These are phyloP conservation scores for Lordiphosa clarofinis DNA, from an alignment of 1,140 invertebrate species.

Conservation along the genomic window DNA sequence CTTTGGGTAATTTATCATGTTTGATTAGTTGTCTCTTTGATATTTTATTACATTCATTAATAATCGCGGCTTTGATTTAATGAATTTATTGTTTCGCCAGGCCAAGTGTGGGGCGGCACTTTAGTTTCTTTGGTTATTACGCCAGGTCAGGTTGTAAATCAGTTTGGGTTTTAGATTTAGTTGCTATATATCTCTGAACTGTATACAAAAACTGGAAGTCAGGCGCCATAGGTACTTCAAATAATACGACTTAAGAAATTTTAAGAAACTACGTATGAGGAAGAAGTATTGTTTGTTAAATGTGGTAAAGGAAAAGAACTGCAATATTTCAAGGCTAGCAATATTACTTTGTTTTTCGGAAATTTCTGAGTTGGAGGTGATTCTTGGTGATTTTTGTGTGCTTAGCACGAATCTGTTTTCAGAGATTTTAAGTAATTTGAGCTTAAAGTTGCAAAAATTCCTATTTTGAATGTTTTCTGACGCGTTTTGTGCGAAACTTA, in stretches of 20 bases:
- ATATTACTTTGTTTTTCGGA: too few relatives aligned
- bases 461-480: too few relatives aligned
- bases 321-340: too few relatives aligned
- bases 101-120: conserved; percentile 2
- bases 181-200: conserved; percentile 3
- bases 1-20: conserved; percentile 65
- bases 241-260: too few relatives aligned
- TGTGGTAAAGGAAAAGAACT: too few relatives aligned
- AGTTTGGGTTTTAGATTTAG: conserved; percentile 26
- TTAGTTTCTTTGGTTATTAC: conserved; percentile 40
- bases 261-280: neutral
- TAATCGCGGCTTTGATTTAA: conserved; percentile 64
- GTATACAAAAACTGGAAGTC: conserved; percentile 5
- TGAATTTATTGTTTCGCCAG: conserved; percentile 56
- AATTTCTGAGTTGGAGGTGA: too few relatives aligned
- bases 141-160: conserved; percentile 70
- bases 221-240: conserved; percentile 10
- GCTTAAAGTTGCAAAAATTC: too few relatives aligned
- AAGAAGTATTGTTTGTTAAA: too few relatives aligned
- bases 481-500: too few relatives aligned
- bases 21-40: conserved; percentile 67
- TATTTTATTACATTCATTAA: conserved; percentile 75
- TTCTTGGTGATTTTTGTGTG: too few relatives aligned
- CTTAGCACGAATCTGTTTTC: too few relatives aligned
- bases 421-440: too few relatives aligned